These are phyloP conservation scores for Tipula lateralis DNA, from an alignment of 2,888 invertebrate species.

Conservation along the genomic window DNA sequence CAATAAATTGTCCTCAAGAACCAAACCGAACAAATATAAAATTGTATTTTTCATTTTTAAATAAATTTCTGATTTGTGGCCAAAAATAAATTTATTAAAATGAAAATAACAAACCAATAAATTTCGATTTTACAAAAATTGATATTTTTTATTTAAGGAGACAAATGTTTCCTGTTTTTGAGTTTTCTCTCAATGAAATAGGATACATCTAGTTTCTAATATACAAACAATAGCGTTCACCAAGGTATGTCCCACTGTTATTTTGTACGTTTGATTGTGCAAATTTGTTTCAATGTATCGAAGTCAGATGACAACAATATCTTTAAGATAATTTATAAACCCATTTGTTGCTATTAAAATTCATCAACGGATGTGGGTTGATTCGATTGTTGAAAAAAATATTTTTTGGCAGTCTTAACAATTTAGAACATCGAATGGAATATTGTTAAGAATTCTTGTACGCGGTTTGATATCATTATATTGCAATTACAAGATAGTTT, in stretches of 20 bases:
- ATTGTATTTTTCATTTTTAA: not conserved
- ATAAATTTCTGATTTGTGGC: not conserved
- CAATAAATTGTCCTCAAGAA: not conserved
- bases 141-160: not conserved
- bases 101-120: conserved; percentile 9
- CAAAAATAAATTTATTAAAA: conserved; percentile 6
- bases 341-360: not conserved
- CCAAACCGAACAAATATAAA: not conserved
- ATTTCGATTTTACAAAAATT: conserved; percentile 24
- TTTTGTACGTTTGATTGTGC: not conserved
- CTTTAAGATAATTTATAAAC: not conserved
- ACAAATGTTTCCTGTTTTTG: conserved; percentile 1
- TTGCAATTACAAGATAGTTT: too few species aligned
- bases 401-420: too few species aligned
- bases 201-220: not conserved
- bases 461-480: too few species aligned
- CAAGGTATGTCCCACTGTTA: not conserved
- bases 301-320: not conserved
- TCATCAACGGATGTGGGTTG: not conserved
- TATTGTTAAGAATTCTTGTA: too few species aligned
- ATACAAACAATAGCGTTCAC: too few species aligned
- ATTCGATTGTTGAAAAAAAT: too few species aligned
- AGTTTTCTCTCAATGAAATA: not conserved
- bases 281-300: not conserved
- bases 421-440: too few species aligned